Percentiles rank a stretch among this genome's conserved stretches.
These are phyloP conservation scores for Saguinus midas DNA, from an alignment of 2,113 vertebrate species.

Conservation along the genomic window DNA sequence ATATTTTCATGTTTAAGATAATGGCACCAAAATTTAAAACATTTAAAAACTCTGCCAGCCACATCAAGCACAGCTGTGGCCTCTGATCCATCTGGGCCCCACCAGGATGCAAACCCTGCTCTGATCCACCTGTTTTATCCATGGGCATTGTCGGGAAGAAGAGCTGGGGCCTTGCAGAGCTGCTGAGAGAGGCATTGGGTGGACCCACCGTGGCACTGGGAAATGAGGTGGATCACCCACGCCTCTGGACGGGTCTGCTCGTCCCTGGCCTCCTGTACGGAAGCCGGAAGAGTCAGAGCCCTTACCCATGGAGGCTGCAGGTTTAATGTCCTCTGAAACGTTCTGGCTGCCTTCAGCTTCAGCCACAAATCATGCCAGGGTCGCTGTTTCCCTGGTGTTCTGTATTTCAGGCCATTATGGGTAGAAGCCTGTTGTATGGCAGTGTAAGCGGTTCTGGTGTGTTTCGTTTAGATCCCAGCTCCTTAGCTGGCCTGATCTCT, in stretches of 20 bases:
- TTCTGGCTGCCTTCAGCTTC: background rate
- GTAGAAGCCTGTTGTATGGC: background rate
- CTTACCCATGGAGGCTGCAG: background rate
- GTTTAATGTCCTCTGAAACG: too few relatives aligned
- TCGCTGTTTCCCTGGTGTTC: too few relatives aligned
- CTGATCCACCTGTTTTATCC: fast-evolving
- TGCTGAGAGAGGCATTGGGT: background rate
- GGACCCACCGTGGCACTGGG: background rate
- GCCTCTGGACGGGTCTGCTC: background rate
- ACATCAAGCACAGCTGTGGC: too few relatives aligned
- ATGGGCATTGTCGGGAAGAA: background rate
- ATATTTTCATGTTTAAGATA: background rate
- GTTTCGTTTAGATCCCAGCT: too few relatives aligned
- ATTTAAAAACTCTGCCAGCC: background rate
- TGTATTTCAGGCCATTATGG: fast-evolving
- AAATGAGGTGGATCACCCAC: background rate
- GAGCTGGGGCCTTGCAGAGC: background rate
- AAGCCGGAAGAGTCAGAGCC: background rate
- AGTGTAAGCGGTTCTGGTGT: fast-evolving
- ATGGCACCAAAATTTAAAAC: background rate
- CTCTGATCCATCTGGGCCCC: fast-evolving
- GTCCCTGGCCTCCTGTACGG: background rate
- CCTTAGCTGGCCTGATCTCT: background rate
- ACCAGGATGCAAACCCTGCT: fast-evolving
- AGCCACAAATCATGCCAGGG: fast-evolving